Base-by-base conservation (phyloP, 2,113 vertebrate genomes). In the Spilogale gracilis region DNA sequence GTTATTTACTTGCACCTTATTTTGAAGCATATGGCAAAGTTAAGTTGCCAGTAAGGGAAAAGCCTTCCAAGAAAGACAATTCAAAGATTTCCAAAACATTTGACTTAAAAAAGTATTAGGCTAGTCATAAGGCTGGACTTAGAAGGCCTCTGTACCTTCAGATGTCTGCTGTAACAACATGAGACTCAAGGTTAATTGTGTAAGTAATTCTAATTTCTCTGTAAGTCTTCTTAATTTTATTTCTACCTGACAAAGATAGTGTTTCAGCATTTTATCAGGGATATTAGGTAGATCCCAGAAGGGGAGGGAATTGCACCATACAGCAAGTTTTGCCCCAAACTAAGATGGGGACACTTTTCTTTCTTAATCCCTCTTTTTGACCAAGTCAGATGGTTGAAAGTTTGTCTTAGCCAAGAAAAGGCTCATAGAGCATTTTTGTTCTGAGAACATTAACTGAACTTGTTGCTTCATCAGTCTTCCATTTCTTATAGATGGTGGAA, bases 161-260 rank as follows among this genome's bases (percentile, higher is more conserved):
- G 65, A 54, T 50, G 3, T 61, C 82, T 94, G 45, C 11, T 45
- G 73, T 91, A 74, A 50, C 80, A 61, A 52, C 92, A 91, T 0
- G 6, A 65, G 13, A 81, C 25, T 65, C 43, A 80, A 81, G 76
- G 20, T 69, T 93, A 89, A 96, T 48, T 74, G 56, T 23, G 12
- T 58, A 85, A 52, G 16, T 88, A 73, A 38, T 80, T 96, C 63
- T 85, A 63, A 56, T 96, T 96, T 84, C 81, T 81, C 73, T 63
- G 18, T 76, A 38, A 95, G n/a, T 0, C n/a, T 93, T 92, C 69
- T 69, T 79, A 83, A 82, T 61, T 92, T 94, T 93, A 83, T 50
- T 74, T 60, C 23, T 83, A 3, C 21, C 61, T 95, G 48, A 21
- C 6, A 73, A 79, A 90, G 54, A 9, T 32, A 87, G 32, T 45